A percentile compares a stretch with the other conserved stretches of the same genome.
Conservation (phyloP, 2,797 vertebrate genomes). For the Takifugu ocellatus region DNA sequence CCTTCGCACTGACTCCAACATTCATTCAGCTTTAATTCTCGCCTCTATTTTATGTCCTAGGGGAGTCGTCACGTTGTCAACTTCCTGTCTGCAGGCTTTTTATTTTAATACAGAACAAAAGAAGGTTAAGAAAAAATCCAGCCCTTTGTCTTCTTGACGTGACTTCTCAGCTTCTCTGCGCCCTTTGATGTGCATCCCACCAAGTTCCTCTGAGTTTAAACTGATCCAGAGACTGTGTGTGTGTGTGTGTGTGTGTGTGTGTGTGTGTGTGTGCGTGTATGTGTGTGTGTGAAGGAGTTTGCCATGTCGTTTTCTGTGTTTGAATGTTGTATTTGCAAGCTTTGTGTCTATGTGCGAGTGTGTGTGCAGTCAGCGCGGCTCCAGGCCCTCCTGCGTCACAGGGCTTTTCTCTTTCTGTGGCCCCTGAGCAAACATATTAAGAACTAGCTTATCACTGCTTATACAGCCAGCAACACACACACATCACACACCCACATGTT, state of each 20-base stretch:
- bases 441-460: slow-evolving; percentile 79
- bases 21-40: slow-evolving; percentile 22
- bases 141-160: slow-evolving; percentile 29
- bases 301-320: slow-evolving; percentile 33
- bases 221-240: slow-evolving; percentile 15
- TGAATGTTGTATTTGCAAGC: slow-evolving; percentile 43
- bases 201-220: slow-evolving; percentile 24
- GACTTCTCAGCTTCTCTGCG: slow-evolving; percentile 29
- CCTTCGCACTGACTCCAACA: background rate
- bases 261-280: background rate
- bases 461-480: slow-evolving; percentile 63
- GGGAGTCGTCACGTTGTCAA: slow-evolving; percentile 38
- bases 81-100: slow-evolving; percentile 48
- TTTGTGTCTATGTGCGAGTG: slow-evolving; percentile 21
- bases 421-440: slow-evolving; percentile 82
- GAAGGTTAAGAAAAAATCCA: background rate
- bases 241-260: slow-evolving; percentile 20
- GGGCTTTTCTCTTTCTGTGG: slow-evolving; percentile 70
- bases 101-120: background rate
- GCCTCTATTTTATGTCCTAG: slow-evolving; percentile 6
- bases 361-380: slow-evolving; percentile 49
- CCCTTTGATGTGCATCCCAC: slow-evolving; percentile 54
- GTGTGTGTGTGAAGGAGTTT: slow-evolving; percentile 17
- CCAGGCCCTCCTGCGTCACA: slow-evolving; percentile 78
- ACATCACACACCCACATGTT: slow-evolving; percentile 39